Evolutionary conservation across 2,888 invertebrate species (phyloP).

Genomic region (Campoplex capitator): DNA sequence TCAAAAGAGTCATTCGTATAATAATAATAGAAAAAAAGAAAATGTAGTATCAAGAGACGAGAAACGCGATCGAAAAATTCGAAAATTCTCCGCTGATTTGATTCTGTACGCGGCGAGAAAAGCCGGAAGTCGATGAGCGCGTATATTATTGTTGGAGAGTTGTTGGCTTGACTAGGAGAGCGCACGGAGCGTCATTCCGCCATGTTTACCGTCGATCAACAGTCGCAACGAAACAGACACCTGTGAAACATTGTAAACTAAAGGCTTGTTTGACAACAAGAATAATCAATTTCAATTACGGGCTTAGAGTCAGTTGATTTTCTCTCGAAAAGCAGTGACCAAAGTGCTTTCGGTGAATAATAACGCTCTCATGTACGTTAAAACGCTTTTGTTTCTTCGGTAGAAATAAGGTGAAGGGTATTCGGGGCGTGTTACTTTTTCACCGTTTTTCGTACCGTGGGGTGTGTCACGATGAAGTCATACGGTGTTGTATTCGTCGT

Average conservation of each 20-base stretch:
- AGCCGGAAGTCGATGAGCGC: not conserved
- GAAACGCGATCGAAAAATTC: not conserved
- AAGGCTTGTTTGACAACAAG: constrained; percentile 67
- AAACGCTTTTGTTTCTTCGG: constrained; percentile 6
- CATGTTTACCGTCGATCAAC: constrained; percentile 62
- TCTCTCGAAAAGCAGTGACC: not conserved
- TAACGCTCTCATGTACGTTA: constrained; percentile 21
- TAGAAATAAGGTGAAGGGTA: constrained; percentile 58
- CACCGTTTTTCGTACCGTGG: constrained; percentile 55
- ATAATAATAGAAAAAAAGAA: not conserved
- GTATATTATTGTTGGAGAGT: not conserved
- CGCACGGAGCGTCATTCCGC: constrained; percentile 58
- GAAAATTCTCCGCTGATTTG: not conserved
- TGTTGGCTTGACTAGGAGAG: constrained; percentile 58
- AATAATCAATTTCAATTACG: constrained; percentile 11
- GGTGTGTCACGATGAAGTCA: constrained; percentile 81
- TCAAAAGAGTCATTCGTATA: no score
- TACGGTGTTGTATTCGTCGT: constrained; percentile 71
- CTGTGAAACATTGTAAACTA: constrained; percentile 50
- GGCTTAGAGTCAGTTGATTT: not conserved
- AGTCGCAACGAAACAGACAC: constrained; percentile 60
- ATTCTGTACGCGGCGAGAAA: not conserved
- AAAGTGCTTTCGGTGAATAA: constrained; percentile 37
- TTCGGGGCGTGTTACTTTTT: constrained; percentile 66
- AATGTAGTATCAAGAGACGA: not conserved